Evolutionary conservation across 2,113 vertebrate species (phyloP).

Genomic region (Labeo rohita): DNA sequence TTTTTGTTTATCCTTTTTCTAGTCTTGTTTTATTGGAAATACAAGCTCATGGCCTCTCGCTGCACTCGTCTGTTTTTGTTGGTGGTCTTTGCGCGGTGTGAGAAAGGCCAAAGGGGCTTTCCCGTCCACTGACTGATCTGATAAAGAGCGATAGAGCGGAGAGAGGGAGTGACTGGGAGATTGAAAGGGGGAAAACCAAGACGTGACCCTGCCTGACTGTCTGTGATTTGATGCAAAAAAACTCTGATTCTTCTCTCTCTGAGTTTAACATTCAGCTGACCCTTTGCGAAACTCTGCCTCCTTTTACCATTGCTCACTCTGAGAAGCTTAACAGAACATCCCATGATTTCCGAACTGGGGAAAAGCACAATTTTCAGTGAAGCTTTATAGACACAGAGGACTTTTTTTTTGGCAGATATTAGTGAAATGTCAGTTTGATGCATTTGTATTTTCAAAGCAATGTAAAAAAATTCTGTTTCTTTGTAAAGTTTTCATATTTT

Average conservation of each 20-base stretch:
- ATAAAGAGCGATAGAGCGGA: constrained; percentile 37
- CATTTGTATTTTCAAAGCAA: neutral
- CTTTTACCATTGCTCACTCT: neutral
- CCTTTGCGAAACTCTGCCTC: neutral
- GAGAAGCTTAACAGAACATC: neutral
- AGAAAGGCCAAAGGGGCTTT: constrained; percentile 61
- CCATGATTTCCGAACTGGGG: neutral
- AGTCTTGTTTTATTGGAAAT: neutral
- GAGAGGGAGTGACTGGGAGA: constrained; percentile 30
- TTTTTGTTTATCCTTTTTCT: neutral
- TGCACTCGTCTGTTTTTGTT: constrained; percentile 41
- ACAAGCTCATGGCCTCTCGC: neutral
- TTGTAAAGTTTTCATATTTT: too few species aligned
- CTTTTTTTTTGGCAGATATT: neutral
- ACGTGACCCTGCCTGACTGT: constrained; percentile 35
- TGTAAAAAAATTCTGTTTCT: too few species aligned
- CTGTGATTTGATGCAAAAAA: neutral
- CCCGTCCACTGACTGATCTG: constrained; percentile 53
- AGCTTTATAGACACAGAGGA: neutral
- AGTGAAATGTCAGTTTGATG: neutral
- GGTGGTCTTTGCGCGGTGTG: constrained; percentile 48
- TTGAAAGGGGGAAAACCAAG: constrained; percentile 59
- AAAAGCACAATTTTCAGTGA: neutral
- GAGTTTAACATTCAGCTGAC: neutral
- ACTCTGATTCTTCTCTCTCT: constrained; percentile 12